phyloP scores from a whole-genome alignment of 1,140 invertebrate genomes.

The Venustaconcha ellipsiformis region DNA sequence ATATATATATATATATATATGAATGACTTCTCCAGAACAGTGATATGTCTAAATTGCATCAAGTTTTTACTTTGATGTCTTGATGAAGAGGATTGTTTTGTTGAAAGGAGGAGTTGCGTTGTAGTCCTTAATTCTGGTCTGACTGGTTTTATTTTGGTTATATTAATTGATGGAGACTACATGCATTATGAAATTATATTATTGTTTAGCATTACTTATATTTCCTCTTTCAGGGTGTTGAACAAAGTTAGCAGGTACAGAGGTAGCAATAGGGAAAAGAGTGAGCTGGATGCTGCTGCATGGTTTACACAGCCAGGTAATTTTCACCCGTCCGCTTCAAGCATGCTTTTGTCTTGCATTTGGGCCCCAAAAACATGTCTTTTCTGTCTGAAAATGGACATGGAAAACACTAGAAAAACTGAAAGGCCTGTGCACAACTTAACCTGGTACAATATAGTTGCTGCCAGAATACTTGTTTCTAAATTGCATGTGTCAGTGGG shows the following conservation, averaged over 20 bases:
- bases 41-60: too few relatives aligned
- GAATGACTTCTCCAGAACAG: too few relatives aligned
- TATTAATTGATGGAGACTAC: too few relatives aligned
- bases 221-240: constrained; percentile 57
- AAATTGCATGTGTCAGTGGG: background rate
- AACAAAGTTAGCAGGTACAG: constrained; percentile 61
- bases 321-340: background rate
- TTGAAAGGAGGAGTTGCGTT: too few relatives aligned
- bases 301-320: constrained; percentile 68
- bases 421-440: background rate
- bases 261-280: constrained; percentile 62
- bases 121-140: too few relatives aligned
- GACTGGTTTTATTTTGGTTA: too few relatives aligned
- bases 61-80: too few relatives aligned
- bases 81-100: too few relatives aligned
- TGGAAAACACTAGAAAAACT: too few relatives aligned
- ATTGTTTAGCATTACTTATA: background rate
- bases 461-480: background rate
- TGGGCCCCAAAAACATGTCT: background rate
- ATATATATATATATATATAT: too few relatives aligned
- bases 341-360: background rate
- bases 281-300: constrained; percentile 65
- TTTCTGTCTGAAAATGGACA: background rate
- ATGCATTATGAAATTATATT: too few relatives aligned
- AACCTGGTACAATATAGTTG: background rate